A percentile compares a stretch with the other conserved stretches of the same genome.
These are phyloP conservation scores for Drosophila sturtevanti DNA, from an alignment of 1,140 invertebrate species.

Conservation along the genomic window DNA sequence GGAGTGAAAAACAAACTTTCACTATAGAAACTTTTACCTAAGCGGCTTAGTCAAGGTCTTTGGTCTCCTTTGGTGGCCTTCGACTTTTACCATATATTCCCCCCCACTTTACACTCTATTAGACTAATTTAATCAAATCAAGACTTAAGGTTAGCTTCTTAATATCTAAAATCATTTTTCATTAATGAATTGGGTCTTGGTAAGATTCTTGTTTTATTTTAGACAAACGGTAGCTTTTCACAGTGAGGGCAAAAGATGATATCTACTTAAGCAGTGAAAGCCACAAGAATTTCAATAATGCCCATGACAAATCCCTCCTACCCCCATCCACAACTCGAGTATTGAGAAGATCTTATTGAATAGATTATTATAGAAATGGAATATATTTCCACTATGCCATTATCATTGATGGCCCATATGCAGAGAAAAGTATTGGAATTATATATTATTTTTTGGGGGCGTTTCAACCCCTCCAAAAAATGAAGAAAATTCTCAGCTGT, in stretches of 20 bases:
- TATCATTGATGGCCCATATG: conserved; percentile 23
- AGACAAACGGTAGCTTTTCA: conserved; percentile 45
- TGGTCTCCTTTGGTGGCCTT: conserved; percentile 61
- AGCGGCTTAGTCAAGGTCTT: conserved; percentile 46
- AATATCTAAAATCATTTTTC: conserved; percentile 66
- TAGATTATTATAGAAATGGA: conserved; percentile 24
- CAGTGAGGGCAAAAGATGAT: conserved; percentile 31
- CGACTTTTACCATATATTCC: conserved; percentile 9
- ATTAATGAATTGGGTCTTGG: conserved; percentile 70
- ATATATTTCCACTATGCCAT: conserved; percentile 33
- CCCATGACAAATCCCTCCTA: conserved; percentile 31
- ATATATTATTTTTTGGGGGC: conserved; percentile 41
- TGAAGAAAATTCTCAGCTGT: conserved; percentile 44
- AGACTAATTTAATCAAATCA: conserved; percentile 77
- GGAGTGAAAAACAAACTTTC: conserved; percentile 48
- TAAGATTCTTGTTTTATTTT: conserved; percentile 8
- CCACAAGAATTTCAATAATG: conserved; percentile 50
- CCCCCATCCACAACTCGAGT: neutral
- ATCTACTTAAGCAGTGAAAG: conserved; percentile 44
- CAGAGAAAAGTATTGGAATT: conserved; percentile 1
- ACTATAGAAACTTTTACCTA: conserved; percentile 57
- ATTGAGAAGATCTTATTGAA: conserved; percentile 29
- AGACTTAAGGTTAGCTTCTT: conserved; percentile 42
- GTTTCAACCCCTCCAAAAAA: conserved; percentile 54
- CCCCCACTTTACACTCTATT: conserved; percentile 75